These are phyloP conservation scores for Cnemophilus loriae DNA, from an alignment of 2,113 vertebrate genomes.

Conservation along the genomic window DNA sequence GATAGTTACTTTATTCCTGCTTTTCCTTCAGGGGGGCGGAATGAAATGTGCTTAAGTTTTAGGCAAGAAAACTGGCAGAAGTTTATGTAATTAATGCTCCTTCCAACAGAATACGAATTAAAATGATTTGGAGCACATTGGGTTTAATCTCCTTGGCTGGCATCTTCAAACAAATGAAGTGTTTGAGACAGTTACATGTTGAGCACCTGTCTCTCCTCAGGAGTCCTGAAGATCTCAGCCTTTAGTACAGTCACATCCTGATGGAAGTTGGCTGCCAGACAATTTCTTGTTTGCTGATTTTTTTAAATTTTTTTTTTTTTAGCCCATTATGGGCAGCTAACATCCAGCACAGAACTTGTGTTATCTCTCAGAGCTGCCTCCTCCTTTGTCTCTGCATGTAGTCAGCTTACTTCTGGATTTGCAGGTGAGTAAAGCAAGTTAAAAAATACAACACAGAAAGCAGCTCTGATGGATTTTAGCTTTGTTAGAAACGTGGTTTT, in stretches of 20 bases:
- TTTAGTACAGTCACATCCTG: not conserved
- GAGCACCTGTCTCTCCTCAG: constrained; percentile 22
- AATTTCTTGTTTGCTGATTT: not conserved
- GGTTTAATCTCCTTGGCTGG: constrained; percentile 22
- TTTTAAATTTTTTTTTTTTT: not conserved
- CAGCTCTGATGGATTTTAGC: not conserved
- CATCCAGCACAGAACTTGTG: not conserved
- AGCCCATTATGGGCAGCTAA: not conserved
- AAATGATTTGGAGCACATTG: not conserved
- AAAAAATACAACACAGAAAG: not conserved
- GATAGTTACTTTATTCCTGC: not conserved
- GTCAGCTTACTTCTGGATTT: not conserved
- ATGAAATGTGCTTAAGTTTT: not conserved
- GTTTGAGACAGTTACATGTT: not conserved
- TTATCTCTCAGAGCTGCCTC: not conserved
- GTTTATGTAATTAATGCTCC: not conserved
- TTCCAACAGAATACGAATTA: not conserved
- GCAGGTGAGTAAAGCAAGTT: not conserved
- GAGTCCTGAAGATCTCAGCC: not conserved
- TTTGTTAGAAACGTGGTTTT: not conserved
- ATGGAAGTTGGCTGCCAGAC: not conserved
- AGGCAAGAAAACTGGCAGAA: constrained; percentile 23
- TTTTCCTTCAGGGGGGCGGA: constrained; percentile 14
- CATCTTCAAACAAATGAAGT: constrained; percentile 4
- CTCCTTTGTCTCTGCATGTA: not conserved